Conservation (phyloP, 2,113 vertebrate species). For the Podarcis raffonei region DNA sequence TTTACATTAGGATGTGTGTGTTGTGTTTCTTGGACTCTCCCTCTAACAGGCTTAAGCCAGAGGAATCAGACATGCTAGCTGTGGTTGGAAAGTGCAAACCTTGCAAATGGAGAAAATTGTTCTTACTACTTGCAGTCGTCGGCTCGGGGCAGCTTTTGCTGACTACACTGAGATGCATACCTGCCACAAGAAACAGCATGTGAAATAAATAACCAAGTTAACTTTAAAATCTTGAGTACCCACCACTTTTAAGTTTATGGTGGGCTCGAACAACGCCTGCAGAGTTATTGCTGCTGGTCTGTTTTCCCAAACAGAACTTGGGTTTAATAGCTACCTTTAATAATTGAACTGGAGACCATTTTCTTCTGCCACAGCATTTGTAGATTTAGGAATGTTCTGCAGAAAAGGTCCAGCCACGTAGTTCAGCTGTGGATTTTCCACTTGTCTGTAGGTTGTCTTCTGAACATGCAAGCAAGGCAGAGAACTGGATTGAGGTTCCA, state of each 20-base stretch:
- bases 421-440: neutral
- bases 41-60: constrained; percentile 36
- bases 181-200: neutral
- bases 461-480: neutral
- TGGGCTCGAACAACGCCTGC: neutral
- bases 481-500: neutral
- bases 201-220: neutral
- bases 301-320: neutral
- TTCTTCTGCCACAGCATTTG: constrained; percentile 6
- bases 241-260: neutral
- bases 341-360: neutral
- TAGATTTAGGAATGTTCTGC: constrained; percentile 1
- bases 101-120: constrained; percentile 33
- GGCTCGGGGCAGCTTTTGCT: neutral
- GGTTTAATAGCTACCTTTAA: neutral
- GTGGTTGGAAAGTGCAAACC: constrained; percentile 41
- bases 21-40: constrained; percentile 60
- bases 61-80: constrained; percentile 11
- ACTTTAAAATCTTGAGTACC: neutral
- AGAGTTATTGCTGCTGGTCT: neutral
- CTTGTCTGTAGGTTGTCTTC: neutral
- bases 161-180: rapidly evolving
- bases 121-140: neutral
- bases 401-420: neutral
- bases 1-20: constrained; percentile 28